phyloP scores from a whole-genome alignment of 2,797 vertebrate genomes.

The Iguana delicatissima region DNA sequence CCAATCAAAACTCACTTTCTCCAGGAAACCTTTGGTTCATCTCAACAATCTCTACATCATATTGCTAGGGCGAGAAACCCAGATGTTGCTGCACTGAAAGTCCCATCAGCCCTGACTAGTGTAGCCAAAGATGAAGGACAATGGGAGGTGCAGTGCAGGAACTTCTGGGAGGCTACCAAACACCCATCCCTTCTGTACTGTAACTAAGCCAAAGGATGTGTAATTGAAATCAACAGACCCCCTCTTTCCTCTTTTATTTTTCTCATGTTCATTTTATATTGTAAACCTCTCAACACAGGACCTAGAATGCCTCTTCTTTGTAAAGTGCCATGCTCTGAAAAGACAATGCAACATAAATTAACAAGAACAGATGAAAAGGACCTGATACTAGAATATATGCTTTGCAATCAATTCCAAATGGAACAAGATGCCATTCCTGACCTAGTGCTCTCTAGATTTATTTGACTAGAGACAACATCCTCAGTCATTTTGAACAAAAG shows the following conservation, averaged over 20 bases:
- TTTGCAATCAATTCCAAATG: not conserved
- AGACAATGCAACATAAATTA: not conserved
- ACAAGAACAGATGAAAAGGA: not conserved
- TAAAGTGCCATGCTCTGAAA: no score
- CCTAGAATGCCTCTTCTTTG: not conserved
- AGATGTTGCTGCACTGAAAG: not conserved
- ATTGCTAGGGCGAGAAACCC: not conserved
- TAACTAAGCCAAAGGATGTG: not conserved
- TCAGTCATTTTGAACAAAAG: not conserved
- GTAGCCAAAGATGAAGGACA: not conserved
- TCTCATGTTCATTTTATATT: not conserved
- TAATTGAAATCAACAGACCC: not conserved
- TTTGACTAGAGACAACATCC: not conserved
- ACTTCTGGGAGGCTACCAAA: no score
- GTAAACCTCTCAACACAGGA: not conserved
- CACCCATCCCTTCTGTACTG: not conserved
- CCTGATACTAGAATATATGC: not conserved
- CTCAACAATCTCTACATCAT: no score
- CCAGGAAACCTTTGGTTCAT: not conserved
- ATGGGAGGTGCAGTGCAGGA: not conserved
- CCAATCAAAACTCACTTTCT: not conserved
- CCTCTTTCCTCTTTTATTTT: not conserved
- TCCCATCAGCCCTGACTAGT: not conserved
- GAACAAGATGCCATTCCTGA: no score
- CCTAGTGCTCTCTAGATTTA: not conserved